A percentile compares a stretch with the other conserved stretches of the same genome.
Conservation (phyloP, 2,888 invertebrate genomes). For the Drosophila flavopinicola region DNA sequence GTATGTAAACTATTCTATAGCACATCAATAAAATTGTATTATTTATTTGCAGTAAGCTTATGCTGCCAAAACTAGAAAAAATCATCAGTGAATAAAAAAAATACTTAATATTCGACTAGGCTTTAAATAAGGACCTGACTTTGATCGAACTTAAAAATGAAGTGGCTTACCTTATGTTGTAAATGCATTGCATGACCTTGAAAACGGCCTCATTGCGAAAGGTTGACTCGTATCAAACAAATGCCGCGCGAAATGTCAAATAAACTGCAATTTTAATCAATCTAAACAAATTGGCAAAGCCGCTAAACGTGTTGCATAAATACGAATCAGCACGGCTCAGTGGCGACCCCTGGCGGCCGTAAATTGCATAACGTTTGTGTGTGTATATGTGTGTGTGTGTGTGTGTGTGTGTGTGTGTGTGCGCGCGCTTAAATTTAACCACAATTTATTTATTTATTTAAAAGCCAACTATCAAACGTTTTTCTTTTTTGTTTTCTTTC, state of each 20-base stretch:
- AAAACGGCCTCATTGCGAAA: conserved; percentile 8
- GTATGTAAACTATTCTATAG: too few species aligned
- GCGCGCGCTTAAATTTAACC: conserved; percentile 31
- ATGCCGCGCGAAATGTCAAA: conserved; percentile 31
- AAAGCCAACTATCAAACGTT: conserved; percentile 25
- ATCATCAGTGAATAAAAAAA: too few species aligned
- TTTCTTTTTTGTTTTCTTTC: conserved; percentile 12
- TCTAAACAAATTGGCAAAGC: conserved; percentile 52
- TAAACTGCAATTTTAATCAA: conserved; percentile 52
- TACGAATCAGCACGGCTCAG: conserved; percentile 21
- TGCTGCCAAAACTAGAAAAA: too few species aligned
- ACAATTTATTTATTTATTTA: conserved; percentile 62
- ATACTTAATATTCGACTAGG: too few species aligned
- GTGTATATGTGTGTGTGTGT: neutral
- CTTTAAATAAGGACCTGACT: too few species aligned
- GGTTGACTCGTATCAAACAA: conserved; percentile 28
- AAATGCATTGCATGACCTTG: conserved; percentile 29
- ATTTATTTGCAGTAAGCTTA: too few species aligned
- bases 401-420: neutral
- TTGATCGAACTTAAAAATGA: neutral
- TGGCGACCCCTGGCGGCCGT: conserved; percentile 53
- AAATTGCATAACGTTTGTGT: conserved; percentile 50
- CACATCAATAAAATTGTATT: too few species aligned
- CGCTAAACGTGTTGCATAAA: conserved; percentile 43
- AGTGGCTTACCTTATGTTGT: neutral